Evolutionary conservation across 2,797 vertebrate species (phyloP).

Genomic region (Lacerta bilineata): DNA sequence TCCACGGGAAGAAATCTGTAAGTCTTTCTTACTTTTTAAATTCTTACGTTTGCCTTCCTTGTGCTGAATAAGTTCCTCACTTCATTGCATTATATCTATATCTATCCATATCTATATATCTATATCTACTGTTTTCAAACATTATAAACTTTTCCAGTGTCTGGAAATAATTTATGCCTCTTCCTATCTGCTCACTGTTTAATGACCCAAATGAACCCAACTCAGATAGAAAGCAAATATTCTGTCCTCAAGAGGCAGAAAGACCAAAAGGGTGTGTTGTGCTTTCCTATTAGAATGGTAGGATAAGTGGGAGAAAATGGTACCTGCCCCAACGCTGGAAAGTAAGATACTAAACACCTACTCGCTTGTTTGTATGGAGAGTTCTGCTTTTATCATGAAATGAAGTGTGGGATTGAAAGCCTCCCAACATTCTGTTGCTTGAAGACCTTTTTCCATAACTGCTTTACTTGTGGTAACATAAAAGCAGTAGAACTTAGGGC

Average conservation of each 20-base stretch:
- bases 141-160: not conserved
- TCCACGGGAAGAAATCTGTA: constrained; percentile 92
- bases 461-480: not conserved
- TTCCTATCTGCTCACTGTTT: not conserved
- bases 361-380: not conserved
- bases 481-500: not conserved
- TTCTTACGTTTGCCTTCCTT: not conserved
- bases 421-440: not conserved
- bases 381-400: not conserved
- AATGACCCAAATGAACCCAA: not conserved
- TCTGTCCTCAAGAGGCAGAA: not conserved
- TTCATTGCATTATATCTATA: not conserved
- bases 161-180: not conserved
- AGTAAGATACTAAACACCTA: not conserved
- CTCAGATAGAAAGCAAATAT: not conserved
- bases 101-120: not conserved
- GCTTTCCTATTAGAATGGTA: not conserved
- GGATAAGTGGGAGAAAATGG: not conserved
- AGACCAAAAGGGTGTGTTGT: not conserved
- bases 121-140: not conserved
- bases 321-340: not conserved
- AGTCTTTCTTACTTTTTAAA: constrained; percentile 67
- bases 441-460: not conserved
- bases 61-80: not conserved
- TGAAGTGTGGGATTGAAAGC: not conserved